These are phyloP conservation scores for Pseudochirops cupreus DNA, from an alignment of 2,797 vertebrate species.

Conservation along the genomic window DNA sequence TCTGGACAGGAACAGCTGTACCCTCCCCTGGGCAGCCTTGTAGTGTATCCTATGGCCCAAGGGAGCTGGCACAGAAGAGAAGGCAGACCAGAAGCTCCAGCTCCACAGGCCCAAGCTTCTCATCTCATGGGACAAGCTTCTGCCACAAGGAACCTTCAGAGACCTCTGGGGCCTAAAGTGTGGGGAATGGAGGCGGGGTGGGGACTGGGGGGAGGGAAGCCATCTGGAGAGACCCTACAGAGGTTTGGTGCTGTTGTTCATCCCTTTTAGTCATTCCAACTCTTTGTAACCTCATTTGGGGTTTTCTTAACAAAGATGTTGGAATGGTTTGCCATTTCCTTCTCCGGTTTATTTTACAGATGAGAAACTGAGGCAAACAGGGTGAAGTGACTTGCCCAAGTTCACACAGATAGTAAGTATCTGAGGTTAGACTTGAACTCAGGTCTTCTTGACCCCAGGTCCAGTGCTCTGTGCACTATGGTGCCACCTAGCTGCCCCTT, in stretches of 20 bases:
- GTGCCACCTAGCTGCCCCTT: not conserved
- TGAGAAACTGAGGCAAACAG: not conserved
- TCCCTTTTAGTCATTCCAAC: not conserved
- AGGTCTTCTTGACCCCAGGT: not conserved
- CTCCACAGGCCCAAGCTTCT: not conserved
- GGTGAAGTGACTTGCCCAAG: not conserved
- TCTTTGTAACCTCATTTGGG: not conserved
- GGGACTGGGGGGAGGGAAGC: not conserved
- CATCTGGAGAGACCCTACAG: not conserved
- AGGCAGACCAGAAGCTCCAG: not conserved
- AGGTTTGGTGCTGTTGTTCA: not conserved
- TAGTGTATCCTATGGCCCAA: not conserved
- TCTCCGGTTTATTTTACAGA: not conserved
- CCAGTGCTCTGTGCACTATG: not conserved
- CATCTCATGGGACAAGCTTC: not conserved
- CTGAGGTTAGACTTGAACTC: not conserved
- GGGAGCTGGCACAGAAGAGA: not conserved
- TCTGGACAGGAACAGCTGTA: not conserved
- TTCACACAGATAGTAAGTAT: not conserved
- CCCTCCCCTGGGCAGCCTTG: not conserved
- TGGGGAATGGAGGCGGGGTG: not conserved
- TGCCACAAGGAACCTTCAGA: not conserved
- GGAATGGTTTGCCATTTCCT: not conserved
- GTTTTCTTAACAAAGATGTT: not conserved
- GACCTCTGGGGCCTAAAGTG: not conserved